A percentile compares a stretch with the other conserved stretches of the same genome.
phyloP scores from a whole-genome alignment of 2,888 invertebrate genomes.

The Proisotoma minuta region DNA sequence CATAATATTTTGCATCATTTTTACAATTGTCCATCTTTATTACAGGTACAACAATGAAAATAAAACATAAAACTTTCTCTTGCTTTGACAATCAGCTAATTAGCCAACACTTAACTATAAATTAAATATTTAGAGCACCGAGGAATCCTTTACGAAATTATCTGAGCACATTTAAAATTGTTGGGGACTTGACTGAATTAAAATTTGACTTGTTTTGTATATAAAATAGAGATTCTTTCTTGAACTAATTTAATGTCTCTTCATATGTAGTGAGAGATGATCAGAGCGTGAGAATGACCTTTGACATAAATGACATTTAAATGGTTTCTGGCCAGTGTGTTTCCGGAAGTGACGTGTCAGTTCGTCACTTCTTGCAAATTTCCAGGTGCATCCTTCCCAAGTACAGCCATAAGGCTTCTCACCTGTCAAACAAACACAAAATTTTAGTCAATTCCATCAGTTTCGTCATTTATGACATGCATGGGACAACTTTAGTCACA shows the following conservation, averaged over 20 bases:
- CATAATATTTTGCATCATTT: no score
- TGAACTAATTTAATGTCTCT: constrained; percentile 57
- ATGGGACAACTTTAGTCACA: constrained; percentile 8
- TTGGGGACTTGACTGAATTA: no score
- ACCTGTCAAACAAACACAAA: constrained; percentile 56
- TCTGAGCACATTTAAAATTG: no score
- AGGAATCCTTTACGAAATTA: no score
- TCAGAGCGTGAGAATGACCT: constrained; percentile 64
- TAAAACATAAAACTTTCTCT: no score
- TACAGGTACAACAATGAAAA: no score
- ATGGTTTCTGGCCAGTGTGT: constrained; percentile 60
- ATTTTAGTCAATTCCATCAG: background rate
- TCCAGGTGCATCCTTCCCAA: constrained; percentile 60
- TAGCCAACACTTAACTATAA: no score
- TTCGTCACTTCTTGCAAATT: constrained; percentile 61
- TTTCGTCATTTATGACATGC: background rate
- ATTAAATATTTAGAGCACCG: no score
- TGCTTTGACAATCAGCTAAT: no score
- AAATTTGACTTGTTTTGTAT: no score
- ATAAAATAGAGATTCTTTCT: no score
- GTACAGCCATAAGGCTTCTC: constrained; percentile 63
- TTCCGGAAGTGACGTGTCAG: constrained; percentile 60
- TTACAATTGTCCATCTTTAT: no score
- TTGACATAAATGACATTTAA: constrained; percentile 62
- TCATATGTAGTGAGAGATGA: constrained; percentile 64